Percentiles rank a stretch among this genome's conserved stretches.
These are phyloP conservation scores for Caranx melampygus DNA, from an alignment of 2,113 vertebrate genomes.

Conservation along the genomic window DNA sequence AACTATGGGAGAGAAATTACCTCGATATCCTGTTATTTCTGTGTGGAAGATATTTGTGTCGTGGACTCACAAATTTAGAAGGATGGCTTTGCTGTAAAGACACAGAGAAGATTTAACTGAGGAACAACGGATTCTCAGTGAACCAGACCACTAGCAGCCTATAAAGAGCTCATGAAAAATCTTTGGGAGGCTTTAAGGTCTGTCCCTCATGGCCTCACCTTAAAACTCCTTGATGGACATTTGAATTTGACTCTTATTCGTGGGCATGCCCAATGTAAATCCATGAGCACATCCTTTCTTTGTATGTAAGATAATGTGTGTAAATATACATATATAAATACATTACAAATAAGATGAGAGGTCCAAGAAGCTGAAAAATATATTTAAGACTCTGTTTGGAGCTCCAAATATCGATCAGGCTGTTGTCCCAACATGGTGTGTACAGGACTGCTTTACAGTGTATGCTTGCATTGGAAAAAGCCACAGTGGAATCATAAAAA, in stretches of 20 bases:
- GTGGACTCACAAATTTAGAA: constrained; percentile 25
- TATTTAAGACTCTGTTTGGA: constrained; percentile 64
- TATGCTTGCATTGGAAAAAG: constrained; percentile 61
- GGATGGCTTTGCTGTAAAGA: constrained; percentile 26
- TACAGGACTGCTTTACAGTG: constrained; percentile 57
- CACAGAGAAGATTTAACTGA: constrained; percentile 3
- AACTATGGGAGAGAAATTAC: constrained; percentile 55
- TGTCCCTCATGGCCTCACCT: constrained; percentile 31
- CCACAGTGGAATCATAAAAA: constrained; percentile 49
- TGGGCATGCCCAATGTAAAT: constrained; percentile 83
- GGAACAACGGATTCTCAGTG: constrained; percentile 18
- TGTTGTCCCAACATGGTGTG: constrained; percentile 47
- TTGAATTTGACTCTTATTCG: constrained; percentile 59
- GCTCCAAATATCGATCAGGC: constrained; percentile 52
- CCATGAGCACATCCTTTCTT: constrained; percentile 79
- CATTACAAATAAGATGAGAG: constrained; percentile 70
- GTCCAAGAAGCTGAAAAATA: constrained; percentile 73
- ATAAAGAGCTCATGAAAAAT: constrained; percentile 30
- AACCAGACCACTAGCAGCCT: constrained; percentile 20
- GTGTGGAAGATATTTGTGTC: constrained; percentile 48
- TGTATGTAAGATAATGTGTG: constrained; percentile 80
- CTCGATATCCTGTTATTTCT: constrained; percentile 53
- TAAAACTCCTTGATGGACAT: constrained; percentile 50
- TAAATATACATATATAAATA: constrained; percentile 82
- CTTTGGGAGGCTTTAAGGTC: constrained; percentile 22